Percentiles rank a stretch among this genome's conserved stretches.
Conservation (phyloP, 2,888 invertebrate species). For the Eilema griseolum region DNA sequence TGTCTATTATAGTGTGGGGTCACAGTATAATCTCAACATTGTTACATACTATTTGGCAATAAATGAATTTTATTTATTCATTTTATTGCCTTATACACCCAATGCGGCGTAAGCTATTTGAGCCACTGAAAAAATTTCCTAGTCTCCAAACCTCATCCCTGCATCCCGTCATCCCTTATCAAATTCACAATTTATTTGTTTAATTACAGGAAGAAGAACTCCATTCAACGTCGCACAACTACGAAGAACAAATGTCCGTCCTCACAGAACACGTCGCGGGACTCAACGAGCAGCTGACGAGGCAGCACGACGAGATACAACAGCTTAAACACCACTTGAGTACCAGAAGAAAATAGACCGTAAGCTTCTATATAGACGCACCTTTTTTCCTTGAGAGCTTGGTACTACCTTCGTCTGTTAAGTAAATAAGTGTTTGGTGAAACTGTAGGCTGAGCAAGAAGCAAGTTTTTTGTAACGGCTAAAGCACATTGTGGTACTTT, state of each 20-base stretch:
- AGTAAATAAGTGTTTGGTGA: background rate
- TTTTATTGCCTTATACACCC: too few species aligned
- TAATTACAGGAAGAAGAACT: slow-evolving; percentile 87
- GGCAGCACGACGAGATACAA: slow-evolving; percentile 93
- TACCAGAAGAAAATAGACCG: slow-evolving; percentile 78
- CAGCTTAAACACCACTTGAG: slow-evolving; percentile 88
- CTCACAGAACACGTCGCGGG: slow-evolving; percentile 88
- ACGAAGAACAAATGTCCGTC: slow-evolving; percentile 88
- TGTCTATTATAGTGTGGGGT: too few species aligned
- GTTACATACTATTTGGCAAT: too few species aligned
- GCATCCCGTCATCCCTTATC: background rate
- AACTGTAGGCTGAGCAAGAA: too few species aligned
- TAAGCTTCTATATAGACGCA: background rate
- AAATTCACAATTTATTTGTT: too few species aligned
- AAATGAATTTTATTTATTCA: too few species aligned
- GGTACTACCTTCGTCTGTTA: slow-evolving; percentile 6
- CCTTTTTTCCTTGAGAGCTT: background rate
- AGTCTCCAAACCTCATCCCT: too few species aligned
- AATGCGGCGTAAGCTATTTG: too few species aligned
- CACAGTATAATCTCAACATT: too few species aligned
- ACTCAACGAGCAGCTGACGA: slow-evolving; percentile 93
- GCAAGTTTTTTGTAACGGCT: too few species aligned
- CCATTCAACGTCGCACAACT: slow-evolving; percentile 88
- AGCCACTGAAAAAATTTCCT: too few species aligned
- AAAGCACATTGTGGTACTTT: too few species aligned